Base-by-base conservation (phyloP, 2,797 vertebrate genomes). In the Schizopygopsis malacanthus region DNA sequence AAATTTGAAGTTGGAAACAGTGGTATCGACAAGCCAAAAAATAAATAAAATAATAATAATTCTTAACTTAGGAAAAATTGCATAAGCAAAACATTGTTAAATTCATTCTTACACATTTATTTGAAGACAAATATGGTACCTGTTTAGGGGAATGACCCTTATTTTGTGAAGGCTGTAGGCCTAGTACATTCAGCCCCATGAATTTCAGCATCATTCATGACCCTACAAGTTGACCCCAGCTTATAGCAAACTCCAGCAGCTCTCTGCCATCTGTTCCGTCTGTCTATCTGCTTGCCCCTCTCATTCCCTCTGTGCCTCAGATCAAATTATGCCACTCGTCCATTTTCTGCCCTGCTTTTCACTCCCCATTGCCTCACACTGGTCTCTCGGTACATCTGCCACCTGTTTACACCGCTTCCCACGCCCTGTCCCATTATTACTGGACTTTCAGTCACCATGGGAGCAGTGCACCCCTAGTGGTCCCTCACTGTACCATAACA, bases 261-360 rank as follows among this genome's bases (percentile, higher is more conserved):
- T 88, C 83, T 89, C 86, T 88, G 91, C 90, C 93, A 93, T 93
- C 91, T 94, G 92, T 93, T 93, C 86, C 71, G 81, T 90, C 86
- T 72, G 82, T 90, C 90, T 87, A 91, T 92, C 93, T 85, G 87
- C 90, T 85, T 75, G 89, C 89, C 92, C 92, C 87, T 69, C 87
- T 59, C 47, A 87, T 65, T 91, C 87, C 88, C 87, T 89, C 91
- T 81, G 75, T 9, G 37, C 91, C 88, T 89, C 89, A 18, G 94
- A 95, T 96, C 94, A 88, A 94, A 95, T 96, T 96, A 89, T 96
- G 95, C 95, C 93, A 93, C 84, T 93, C 93, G 85, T 92, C 89
- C 85, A 67, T 94, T 95, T 95, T 91, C 86, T 84, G 79, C 61
- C 80, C 85, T 88, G 83, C 89, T 86, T 88, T 75, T 80, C 73